A percentile compares a stretch with the other conserved stretches of the same genome.
Evolutionary conservation across 2,797 vertebrate genomes (phyloP).

Genomic region (Poecilia gillii): DNA sequence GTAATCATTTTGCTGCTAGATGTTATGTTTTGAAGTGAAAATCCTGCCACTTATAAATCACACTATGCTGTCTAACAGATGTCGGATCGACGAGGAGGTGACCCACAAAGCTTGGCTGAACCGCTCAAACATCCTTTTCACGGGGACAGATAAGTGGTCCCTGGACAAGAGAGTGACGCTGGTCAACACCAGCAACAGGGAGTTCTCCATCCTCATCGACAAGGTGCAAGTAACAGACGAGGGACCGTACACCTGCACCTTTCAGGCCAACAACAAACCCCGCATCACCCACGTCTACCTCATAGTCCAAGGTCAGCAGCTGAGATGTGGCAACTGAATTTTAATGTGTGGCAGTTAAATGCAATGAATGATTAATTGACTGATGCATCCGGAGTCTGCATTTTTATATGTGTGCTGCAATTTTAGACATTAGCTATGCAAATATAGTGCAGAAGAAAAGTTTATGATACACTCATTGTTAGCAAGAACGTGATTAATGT

Average conservation of each 20-base stretch:
- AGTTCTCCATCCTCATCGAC: conserved; percentile 91
- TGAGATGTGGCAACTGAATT: neutral
- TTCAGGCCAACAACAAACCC: conserved; percentile 90
- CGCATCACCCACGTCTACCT: conserved; percentile 90
- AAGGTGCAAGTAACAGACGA: conserved; percentile 88
- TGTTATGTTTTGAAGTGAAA: neutral
- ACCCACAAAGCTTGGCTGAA: conserved; percentile 94
- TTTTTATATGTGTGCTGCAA: conserved; percentile 23
- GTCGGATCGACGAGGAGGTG: conserved; percentile 90
- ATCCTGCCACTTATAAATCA: neutral
- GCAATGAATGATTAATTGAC: conserved; percentile 15
- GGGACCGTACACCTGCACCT: conserved; percentile 91
- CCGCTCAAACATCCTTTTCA: conserved; percentile 92
- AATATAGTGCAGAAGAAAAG: neutral
- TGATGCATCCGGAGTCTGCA: conserved; percentile 20
- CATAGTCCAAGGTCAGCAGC: conserved; percentile 88
- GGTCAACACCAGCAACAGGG: conserved; percentile 86
- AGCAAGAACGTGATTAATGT: neutral
- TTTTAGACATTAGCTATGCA: neutral
- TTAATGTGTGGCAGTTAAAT: conserved; percentile 6
- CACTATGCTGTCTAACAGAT: conserved; percentile 70
- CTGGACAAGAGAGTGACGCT: conserved; percentile 88
- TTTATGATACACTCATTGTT: neutral
- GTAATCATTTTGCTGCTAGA: neutral
- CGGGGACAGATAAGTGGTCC: conserved; percentile 92